Evolutionary conservation across 2,113 vertebrate species (phyloP).

Genomic region (Vulpes lagopus): DNA sequence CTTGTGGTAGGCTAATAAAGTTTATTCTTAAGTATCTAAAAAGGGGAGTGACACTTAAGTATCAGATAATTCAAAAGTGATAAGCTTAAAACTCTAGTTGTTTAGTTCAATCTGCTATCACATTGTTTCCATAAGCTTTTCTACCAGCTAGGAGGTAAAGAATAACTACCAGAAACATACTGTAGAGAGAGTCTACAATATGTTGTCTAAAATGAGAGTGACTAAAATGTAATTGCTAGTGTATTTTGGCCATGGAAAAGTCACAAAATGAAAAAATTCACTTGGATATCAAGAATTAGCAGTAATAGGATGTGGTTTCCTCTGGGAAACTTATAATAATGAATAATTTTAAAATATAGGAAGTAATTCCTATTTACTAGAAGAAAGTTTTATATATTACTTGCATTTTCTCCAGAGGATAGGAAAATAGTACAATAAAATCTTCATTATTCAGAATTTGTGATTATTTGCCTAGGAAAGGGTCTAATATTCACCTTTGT

Average conservation of each 20-base stretch:
- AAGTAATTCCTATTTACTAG: conserved; percentile 50
- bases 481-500: background rate
- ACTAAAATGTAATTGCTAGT: conserved; percentile 9
- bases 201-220: background rate
- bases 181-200: background rate
- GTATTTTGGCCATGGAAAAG: background rate
- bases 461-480: conserved; percentile 42
- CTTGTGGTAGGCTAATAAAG: background rate
- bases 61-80: background rate
- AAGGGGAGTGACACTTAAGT: background rate
- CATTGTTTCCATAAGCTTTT: background rate
- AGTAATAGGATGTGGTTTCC: background rate
- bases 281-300: conserved; percentile 36
- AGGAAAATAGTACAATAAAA: conserved; percentile 7
- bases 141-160: background rate
- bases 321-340: conserved; percentile 24
- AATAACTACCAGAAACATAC: background rate
- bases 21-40: conserved; percentile 39
- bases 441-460: conserved; percentile 58
- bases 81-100: background rate
- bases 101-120: conserved; percentile 7
- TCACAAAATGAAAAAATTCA: conserved; percentile 40
- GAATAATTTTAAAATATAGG: conserved; percentile 44
- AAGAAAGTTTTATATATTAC: conserved; percentile 45
- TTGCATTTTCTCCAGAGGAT: conserved; percentile 48